Conservation (phyloP, 2,113 vertebrate genomes). For the Gadus chalcogrammus region DNA sequence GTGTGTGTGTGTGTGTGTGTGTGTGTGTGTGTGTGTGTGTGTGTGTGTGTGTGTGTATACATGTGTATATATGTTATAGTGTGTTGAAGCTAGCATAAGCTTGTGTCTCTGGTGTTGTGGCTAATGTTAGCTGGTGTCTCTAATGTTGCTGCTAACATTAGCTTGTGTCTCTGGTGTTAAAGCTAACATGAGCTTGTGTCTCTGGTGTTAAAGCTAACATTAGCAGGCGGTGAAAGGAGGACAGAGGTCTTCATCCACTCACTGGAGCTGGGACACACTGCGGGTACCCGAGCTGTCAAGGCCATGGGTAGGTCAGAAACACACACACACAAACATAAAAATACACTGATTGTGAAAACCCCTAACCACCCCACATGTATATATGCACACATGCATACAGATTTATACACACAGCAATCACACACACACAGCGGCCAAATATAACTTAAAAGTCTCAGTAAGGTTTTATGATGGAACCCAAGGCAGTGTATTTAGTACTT, state of each 20-base stretch:
- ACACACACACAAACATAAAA: not conserved
- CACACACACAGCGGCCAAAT: too few relatives aligned
- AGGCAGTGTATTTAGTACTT: too few relatives aligned
- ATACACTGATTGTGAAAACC: not conserved
- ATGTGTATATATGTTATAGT: not conserved
- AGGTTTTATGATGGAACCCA: too few relatives aligned
- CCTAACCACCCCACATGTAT: too few relatives aligned
- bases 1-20: too few relatives aligned
- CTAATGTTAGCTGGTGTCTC: too few relatives aligned
- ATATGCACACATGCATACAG: not conserved
- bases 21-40: too few relatives aligned
- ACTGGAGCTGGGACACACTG: conserved; percentile 89
- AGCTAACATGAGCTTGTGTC: conserved; percentile 81
- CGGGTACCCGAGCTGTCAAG: conserved; percentile 88
- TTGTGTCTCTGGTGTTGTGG: too few relatives aligned
- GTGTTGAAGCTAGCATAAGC: not conserved
- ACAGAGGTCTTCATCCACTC: conserved; percentile 95
- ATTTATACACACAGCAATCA: too few relatives aligned
- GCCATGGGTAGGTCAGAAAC: conserved; percentile 81
- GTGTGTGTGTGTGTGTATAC: not conserved
- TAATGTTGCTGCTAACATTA: too few relatives aligned
- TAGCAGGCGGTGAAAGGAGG: conserved; percentile 81
- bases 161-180: conserved; percentile 16
- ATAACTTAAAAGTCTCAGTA: too few relatives aligned
- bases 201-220: conserved; percentile 77